Percentiles rank a stretch among this genome's conserved stretches.
Conservation (phyloP, 2,888 invertebrate species). For the Anarsia innoxiella region DNA sequence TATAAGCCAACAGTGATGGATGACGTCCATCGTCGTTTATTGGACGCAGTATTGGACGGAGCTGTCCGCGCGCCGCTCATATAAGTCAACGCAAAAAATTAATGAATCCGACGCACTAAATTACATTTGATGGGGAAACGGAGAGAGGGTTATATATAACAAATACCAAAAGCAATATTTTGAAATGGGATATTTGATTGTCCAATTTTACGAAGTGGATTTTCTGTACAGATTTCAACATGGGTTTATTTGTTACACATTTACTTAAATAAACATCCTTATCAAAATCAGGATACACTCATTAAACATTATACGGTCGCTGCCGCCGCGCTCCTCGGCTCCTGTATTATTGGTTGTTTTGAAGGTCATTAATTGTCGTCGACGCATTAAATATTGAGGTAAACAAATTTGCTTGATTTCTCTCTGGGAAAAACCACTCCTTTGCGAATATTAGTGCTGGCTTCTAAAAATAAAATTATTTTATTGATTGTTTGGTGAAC, state of each 20-base stretch:
- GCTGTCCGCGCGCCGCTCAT: slow-evolving; percentile 31
- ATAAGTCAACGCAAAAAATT: slow-evolving; percentile 30
- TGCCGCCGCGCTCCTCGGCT: too few relatives aligned
- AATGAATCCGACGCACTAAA: slow-evolving; percentile 24
- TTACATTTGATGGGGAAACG: background rate
- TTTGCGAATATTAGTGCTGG: too few relatives aligned
- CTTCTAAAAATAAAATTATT: too few relatives aligned
- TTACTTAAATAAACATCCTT: background rate
- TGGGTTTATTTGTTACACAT: background rate
- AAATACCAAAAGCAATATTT: background rate
- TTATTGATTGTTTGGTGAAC: too few relatives aligned
- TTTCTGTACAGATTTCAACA: background rate
- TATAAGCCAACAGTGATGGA: too few relatives aligned
- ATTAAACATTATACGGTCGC: too few relatives aligned
- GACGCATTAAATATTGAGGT: too few relatives aligned
- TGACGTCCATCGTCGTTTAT: background rate
- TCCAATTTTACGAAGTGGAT: background rate
- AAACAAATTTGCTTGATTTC: too few relatives aligned
- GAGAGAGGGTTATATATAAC: background rate
- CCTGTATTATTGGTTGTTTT: too few relatives aligned
- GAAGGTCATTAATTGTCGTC: too few relatives aligned
- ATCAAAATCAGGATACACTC: background rate
- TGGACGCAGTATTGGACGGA: background rate
- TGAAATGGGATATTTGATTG: too few relatives aligned
- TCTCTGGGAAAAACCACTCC: too few relatives aligned